phyloP scores from a whole-genome alignment of 2,797 vertebrate species.

The Lacerta viridis region DNA sequence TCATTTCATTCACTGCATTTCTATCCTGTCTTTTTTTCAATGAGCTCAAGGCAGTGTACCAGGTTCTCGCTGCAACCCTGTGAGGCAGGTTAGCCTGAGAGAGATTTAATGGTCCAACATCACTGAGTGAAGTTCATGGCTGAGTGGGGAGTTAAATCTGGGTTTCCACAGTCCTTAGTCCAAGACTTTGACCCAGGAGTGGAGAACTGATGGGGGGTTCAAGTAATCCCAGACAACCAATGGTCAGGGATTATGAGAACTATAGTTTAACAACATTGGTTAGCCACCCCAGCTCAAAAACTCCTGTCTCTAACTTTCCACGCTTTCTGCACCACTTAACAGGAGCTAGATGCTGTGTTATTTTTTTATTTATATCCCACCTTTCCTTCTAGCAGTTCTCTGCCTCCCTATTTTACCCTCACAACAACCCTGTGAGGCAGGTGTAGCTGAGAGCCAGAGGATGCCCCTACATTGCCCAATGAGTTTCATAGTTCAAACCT shows the following conservation, averaged over 20 bases:
- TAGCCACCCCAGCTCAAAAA: neutral
- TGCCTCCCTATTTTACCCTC: too few relatives aligned
- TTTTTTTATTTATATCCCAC: too few relatives aligned
- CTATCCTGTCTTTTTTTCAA: neutral
- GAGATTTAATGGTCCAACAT: neutral
- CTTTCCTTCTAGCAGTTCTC: too few relatives aligned
- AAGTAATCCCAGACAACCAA: too few relatives aligned
- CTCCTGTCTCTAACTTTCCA: neutral
- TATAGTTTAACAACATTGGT: too few relatives aligned
- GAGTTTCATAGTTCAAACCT: too few relatives aligned
- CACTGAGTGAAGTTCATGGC: neutral
- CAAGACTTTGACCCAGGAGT: too few relatives aligned
- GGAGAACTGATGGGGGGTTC: too few relatives aligned
- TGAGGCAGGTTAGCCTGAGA: neutral
- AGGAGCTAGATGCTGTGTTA: neutral
- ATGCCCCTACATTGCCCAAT: too few relatives aligned
- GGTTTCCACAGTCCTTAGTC: neutral
- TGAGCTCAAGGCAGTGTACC: neutral
- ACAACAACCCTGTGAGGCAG: too few relatives aligned
- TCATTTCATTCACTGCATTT: neutral
- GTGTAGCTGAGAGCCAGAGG: too few relatives aligned
- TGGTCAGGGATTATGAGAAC: too few relatives aligned
- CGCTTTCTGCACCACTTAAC: rapidly evolving
- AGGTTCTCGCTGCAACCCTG: neutral
- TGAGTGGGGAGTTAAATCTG: neutral